These are phyloP conservation scores for Mythimna loreyi DNA, from an alignment of 2,888 invertebrate species.

Conservation along the genomic window DNA sequence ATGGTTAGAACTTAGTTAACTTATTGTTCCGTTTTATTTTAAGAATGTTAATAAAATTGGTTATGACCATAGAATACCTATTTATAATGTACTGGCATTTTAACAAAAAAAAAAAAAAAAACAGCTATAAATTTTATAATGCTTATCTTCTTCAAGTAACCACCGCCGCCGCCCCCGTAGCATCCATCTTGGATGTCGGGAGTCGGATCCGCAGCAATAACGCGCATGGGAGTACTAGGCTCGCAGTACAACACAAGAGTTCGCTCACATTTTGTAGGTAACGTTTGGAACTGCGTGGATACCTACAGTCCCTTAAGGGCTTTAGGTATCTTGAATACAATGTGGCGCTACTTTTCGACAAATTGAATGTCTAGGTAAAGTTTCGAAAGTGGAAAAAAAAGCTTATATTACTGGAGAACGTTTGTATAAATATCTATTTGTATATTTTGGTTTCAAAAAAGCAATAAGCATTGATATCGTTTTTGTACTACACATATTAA, in stretches of 20 bases:
- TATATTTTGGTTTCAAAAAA: too few relatives aligned
- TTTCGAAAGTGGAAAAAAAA: too few relatives aligned
- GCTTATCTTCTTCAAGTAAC: conserved; percentile 2
- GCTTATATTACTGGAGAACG: too few relatives aligned
- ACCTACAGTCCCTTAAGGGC: conserved; percentile 32
- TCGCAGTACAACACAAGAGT: conserved; percentile 66
- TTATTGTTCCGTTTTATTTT: background rate
- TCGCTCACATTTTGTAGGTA: conserved; percentile 44
- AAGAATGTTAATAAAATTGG: background rate
- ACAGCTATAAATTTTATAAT: background rate
- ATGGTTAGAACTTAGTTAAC: background rate
- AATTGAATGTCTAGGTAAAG: too few relatives aligned
- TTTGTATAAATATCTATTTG: too few relatives aligned
- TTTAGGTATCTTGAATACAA: conserved; percentile 1
- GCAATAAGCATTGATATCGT: too few relatives aligned
- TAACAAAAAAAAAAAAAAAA: background rate
- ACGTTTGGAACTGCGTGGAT: conserved; percentile 12
- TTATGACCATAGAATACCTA: background rate
- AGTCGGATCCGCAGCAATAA: conserved; percentile 80
- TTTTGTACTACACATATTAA: too few relatives aligned
- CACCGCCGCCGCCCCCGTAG: conserved; percentile 31
- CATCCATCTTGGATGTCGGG: conserved; percentile 71
- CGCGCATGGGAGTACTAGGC: conserved; percentile 78
- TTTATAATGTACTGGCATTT: too few relatives aligned
- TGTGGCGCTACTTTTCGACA: background rate